Evolutionary conservation across 1,140 invertebrate genomes (phyloP).

Genomic region (Pogonognathellus flavescens): DNA sequence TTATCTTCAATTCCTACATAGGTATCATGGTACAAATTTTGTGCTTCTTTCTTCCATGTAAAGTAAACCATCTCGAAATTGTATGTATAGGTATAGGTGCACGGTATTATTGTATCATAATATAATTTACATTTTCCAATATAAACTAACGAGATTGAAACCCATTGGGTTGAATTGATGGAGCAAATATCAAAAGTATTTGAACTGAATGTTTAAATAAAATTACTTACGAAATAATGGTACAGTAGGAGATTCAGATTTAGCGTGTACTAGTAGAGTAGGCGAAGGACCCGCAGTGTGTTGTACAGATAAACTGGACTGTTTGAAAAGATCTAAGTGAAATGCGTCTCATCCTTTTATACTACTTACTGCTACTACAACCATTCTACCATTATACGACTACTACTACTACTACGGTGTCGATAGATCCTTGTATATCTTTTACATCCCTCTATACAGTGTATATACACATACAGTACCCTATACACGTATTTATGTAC

Average conservation of each 20-base stretch:
- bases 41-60: no score
- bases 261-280: background rate
- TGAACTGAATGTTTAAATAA: conserved; percentile 34
- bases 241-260: no score
- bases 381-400: no score
- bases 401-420: no score
- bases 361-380: no score
- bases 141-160: conserved; percentile 27
- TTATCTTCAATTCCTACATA: no score
- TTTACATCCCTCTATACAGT: no score
- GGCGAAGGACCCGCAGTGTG: no score
- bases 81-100: background rate
- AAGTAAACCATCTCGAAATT: background rate
- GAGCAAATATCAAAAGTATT: conserved; percentile 13
- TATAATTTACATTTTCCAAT: background rate
- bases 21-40: no score
- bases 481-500: no score
- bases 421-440: no score
- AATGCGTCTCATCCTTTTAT: background rate
- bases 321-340: background rate
- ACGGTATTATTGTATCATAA: background rate
- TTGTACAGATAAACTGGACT: background rate
- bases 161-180: background rate
- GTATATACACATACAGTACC: no score
- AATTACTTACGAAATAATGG: conserved; percentile 24